phyloP scores from a whole-genome alignment of 2,888 invertebrate genomes.

The Drosophila algonquin region DNA sequence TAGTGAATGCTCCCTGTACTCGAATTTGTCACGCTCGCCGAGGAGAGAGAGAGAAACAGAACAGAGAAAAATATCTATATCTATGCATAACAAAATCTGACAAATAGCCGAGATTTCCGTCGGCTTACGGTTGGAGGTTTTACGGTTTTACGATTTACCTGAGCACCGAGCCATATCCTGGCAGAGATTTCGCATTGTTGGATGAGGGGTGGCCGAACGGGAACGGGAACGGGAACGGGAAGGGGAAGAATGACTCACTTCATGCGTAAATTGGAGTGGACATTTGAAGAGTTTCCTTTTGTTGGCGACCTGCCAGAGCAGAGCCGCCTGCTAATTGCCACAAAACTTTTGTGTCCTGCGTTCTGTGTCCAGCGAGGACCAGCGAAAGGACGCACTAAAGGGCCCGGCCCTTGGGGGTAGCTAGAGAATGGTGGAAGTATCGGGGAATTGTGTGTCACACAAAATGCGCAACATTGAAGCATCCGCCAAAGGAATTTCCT shows the following conservation, averaged over 20 bases:
- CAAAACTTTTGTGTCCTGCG: slow-evolving; percentile 33
- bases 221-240: too few species aligned
- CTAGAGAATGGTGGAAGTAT: slow-evolving; percentile 6
- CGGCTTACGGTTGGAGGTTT: slow-evolving; percentile 13
- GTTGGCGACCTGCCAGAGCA: slow-evolving; percentile 40
- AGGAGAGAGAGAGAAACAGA: background rate
- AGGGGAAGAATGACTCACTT: slow-evolving; percentile 35
- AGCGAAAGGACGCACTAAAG: background rate
- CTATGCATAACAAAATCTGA: slow-evolving; percentile 44
- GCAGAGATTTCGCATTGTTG: slow-evolving; percentile 13
- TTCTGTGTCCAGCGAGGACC: background rate
- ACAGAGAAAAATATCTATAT: slow-evolving; percentile 10
- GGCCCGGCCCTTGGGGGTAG: background rate
- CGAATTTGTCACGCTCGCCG: background rate
- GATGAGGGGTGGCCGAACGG: background rate
- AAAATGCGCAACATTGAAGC: slow-evolving; percentile 68
- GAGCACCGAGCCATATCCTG: slow-evolving; percentile 26
- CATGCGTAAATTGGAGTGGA: slow-evolving; percentile 47
- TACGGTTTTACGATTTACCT: slow-evolving; percentile 28
- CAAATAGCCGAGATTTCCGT: slow-evolving; percentile 67
- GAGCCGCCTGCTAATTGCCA: slow-evolving; percentile 43
- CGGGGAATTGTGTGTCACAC: slow-evolving; percentile 43
- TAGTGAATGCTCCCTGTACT: slow-evolving; percentile 42
- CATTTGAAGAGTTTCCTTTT: slow-evolving; percentile 42
- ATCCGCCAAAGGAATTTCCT: slow-evolving; percentile 72